Evolutionary conservation across 2,113 vertebrate species (phyloP), one percentile per base, ranked within the genome.

Genomic region (Odontesthes bonariensis): DNA sequence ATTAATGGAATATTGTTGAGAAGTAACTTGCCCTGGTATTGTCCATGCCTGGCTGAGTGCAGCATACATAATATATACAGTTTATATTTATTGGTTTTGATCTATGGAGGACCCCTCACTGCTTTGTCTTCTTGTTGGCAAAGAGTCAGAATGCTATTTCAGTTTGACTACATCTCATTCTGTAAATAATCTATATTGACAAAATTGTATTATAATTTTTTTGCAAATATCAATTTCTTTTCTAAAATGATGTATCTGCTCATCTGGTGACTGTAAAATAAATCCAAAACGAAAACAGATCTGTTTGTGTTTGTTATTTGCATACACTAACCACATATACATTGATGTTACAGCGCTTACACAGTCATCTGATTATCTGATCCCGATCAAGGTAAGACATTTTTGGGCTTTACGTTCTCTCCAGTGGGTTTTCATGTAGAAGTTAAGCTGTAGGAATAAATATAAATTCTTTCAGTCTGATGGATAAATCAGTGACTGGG

Each of bases 141-240:
- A 81, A 82, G 84, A 87, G 86, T 85, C 83, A 82, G 75, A 84
- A 86, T 75, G 81, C 80, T 88, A 80, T 90, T 89, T 88, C 89
- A 86, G 83, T 91, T 87, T 38, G 86, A 87, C 81, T 68, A 80
- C 83, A 82, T 93, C 88, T 90, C 80, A 89, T 91, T 86, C 88
- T 94, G 92, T 94, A 94, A 83, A 94, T 93, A 91, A 88, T 93
- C 91, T 92, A 92, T 92, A 94, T 92, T 90, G 89, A 92, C 62
- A 92, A 90, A 93, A 93, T 91, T 93, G 92, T 92, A 94, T 92
- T 90, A 92, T 94, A 94, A 87, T 88, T 93, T 92, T 92, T 94
- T 91, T 89, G 86, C 82, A 93, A 93, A 92, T 91, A 93, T 90
- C 86, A 87, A 74, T 92, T 92, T 92, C 80, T 93, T 91, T 93